A percentile compares a stretch with the other conserved stretches of the same genome.
These are phyloP conservation scores for Apamea monoglypha DNA, from an alignment of 2,888 invertebrate species.

Conservation along the genomic window DNA sequence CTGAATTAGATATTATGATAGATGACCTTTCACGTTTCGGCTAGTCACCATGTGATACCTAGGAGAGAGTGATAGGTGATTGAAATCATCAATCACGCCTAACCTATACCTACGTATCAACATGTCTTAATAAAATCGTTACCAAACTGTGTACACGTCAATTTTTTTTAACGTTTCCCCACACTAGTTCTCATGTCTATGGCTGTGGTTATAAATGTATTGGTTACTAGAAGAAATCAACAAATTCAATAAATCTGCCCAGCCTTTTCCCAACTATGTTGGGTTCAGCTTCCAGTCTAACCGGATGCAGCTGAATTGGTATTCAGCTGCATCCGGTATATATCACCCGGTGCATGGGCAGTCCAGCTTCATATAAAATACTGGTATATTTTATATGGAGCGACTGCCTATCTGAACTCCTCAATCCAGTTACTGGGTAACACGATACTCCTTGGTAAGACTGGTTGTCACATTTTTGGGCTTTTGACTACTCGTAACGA, in stretches of 20 bases:
- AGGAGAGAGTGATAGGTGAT: conserved; percentile 46
- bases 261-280: too few relatives aligned
- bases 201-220: neutral
- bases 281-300: too few relatives aligned
- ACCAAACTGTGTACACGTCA: conserved; percentile 25
- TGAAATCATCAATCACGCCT: conserved; percentile 44
- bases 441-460: too few relatives aligned
- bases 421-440: too few relatives aligned
- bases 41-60: conserved; percentile 31
- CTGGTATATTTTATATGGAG: too few relatives aligned
- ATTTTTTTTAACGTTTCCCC: conserved; percentile 5
- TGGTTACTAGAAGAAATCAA: neutral
- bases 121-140: conserved; percentile 46
- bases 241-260: neutral
- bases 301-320: too few relatives aligned
- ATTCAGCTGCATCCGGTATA: too few relatives aligned
- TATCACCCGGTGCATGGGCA: too few relatives aligned
- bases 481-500: too few relatives aligned
- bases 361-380: too few relatives aligned
- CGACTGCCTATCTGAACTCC: too few relatives aligned
- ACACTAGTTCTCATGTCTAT: neutral
- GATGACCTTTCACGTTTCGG: conserved; percentile 59
- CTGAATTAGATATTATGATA: conserved; percentile 52
- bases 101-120: conserved; percentile 38
- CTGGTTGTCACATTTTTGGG: too few relatives aligned